Evolutionary conservation across 2,888 invertebrate genomes (phyloP).

Genomic region (Philhelius pedissequus): DNA sequence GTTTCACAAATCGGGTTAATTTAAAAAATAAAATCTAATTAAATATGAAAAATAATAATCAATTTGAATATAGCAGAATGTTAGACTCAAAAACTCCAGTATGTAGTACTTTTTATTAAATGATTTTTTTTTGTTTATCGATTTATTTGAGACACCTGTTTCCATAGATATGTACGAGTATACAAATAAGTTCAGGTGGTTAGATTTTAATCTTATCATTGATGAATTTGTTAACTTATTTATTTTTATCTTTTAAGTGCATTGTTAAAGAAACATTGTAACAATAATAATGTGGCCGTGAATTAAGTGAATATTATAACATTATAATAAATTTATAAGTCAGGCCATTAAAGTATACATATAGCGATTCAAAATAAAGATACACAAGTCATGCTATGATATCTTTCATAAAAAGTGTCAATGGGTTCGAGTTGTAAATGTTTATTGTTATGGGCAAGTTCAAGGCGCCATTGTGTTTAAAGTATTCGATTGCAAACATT

Average conservation of each 20-base stretch:
- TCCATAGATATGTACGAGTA: neutral
- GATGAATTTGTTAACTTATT: neutral
- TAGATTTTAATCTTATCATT: neutral
- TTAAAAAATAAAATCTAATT: neutral
- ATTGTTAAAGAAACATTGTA: neutral
- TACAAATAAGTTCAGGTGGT: neutral
- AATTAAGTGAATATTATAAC: neutral
- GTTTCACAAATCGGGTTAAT: neutral
- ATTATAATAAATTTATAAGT: neutral
- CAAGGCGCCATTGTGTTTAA: no score
- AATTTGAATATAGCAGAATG: constrained; percentile 20
- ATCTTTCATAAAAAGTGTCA: neutral
- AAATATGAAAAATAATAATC: neutral
- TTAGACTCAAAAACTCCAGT: constrained; percentile 16
- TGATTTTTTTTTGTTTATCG: neutral
- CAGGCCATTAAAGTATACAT: neutral
- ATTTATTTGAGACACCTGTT: neutral
- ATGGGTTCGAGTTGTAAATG: no score
- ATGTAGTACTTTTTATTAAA: neutral
- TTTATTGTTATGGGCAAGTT: no score
- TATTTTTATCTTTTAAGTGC: neutral
- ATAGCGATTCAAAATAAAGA: neutral
- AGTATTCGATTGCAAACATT: no score
- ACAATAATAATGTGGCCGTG: neutral
- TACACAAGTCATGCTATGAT: neutral